Percentiles rank a stretch among this genome's conserved stretches.
These are phyloP conservation scores for Caenorhabditis sp. DNA, from an alignment of 2,888 invertebrate genomes.

Conservation along the genomic window DNA sequence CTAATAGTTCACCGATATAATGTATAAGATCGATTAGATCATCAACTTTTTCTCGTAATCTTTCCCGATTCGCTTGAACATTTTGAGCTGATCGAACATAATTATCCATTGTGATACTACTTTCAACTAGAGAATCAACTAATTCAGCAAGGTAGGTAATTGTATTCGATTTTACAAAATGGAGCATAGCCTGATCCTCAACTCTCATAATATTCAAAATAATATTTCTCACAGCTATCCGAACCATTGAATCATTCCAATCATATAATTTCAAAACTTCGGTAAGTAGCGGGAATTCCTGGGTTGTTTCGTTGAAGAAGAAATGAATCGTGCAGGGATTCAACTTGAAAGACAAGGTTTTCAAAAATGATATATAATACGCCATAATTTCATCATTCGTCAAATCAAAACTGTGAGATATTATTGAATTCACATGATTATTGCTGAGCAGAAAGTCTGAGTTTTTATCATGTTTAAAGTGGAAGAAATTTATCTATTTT, in stretches of 20 bases:
- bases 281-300: conserved; percentile 97
- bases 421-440: conserved; percentile 99
- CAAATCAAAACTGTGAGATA: conserved; percentile 98
- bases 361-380: conserved; percentile 98
- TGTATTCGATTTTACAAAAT: conserved; percentile 58
- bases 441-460: conserved; percentile 95
- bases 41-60: conserved; percentile 76
- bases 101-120: conserved; percentile 90
- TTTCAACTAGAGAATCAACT: conserved; percentile 98
- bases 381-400: conserved; percentile 88
- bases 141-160: conserved; percentile 89
- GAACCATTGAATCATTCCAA: conserved; percentile 94
- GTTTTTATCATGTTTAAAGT: conserved; percentile 21
- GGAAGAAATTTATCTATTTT: conserved; percentile 63
- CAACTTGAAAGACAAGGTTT: conserved; percentile 94
- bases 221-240: conserved; percentile 95
- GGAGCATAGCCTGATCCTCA: conserved; percentile 62
- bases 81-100: conserved; percentile 89
- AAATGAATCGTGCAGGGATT: conserved; percentile 99
- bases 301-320: conserved; percentile 99
- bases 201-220: conserved; percentile 90
- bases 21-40: conserved; percentile 79
- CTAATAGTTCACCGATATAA: conserved; percentile 53
- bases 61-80: conserved; percentile 78
- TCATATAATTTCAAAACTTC: conserved; percentile 99